Conservation (phyloP, 2,113 vertebrate species). For the Megalops atlanticus region DNA sequence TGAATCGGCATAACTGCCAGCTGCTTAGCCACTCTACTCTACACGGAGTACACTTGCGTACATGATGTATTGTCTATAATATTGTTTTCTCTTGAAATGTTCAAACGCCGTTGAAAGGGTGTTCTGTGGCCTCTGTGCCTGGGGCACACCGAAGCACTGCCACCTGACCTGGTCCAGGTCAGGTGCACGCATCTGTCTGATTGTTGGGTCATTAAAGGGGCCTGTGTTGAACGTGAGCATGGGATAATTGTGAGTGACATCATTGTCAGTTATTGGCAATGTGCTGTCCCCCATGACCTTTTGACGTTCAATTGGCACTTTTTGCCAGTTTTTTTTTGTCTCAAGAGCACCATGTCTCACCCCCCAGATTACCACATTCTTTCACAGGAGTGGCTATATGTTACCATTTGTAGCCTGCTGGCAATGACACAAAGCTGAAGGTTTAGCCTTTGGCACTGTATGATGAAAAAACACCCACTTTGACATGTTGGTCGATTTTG, state of each 20-base stretch:
- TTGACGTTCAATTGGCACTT: neutral
- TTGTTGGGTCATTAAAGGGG: neutral
- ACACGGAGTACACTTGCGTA: no score
- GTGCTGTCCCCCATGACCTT: neutral
- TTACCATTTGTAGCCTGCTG: neutral
- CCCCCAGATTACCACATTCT: neutral
- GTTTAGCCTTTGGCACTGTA: neutral
- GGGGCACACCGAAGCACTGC: neutral
- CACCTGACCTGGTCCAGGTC: neutral
- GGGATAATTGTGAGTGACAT: neutral
- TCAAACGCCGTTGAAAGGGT: neutral
- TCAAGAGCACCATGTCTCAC: neutral
- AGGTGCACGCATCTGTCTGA: neutral
- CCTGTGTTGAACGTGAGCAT: neutral
- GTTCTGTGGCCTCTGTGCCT: neutral
- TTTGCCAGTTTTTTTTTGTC: neutral
- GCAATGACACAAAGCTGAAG: neutral
- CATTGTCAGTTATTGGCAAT: slow-evolving; percentile 3
- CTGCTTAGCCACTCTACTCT: no score
- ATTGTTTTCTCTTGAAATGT: neutral
- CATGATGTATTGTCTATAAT: neutral
- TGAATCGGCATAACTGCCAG: no score
- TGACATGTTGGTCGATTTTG: no score
- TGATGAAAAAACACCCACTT: no score
- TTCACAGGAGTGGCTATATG: neutral